phyloP scores from a whole-genome alignment of 53 echinoderm and acorn worm genomes.

The Patiria pectinifera region DNA sequence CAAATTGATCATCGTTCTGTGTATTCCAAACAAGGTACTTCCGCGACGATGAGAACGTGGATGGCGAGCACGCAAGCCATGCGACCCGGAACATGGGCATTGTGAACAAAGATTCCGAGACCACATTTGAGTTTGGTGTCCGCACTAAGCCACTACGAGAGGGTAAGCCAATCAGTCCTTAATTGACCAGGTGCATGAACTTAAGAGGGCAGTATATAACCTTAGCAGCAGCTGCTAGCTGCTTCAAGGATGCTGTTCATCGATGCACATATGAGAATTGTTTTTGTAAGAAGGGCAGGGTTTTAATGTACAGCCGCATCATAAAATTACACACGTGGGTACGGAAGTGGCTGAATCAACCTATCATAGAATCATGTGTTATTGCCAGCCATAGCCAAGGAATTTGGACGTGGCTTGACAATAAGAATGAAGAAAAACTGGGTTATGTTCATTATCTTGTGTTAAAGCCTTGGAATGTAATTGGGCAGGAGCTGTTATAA shows the following conservation, averaged over 20 bases:
- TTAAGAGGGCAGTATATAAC: not conserved
- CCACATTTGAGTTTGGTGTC: constrained; percentile 97
- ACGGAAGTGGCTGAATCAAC: too few species aligned
- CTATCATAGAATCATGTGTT: too few species aligned
- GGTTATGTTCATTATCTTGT: too few species aligned
- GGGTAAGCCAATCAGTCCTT: constrained; percentile 46
- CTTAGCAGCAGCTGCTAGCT: not conserved
- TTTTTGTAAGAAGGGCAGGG: too few species aligned
- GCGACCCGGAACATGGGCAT: constrained; percentile 74
- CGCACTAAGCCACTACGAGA: constrained; percentile 70
- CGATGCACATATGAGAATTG: too few species aligned
- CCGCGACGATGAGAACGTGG: constrained; percentile 49
- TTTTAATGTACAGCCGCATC: not conserved
- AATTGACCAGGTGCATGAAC: not conserved
- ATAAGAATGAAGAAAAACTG: too few species aligned
- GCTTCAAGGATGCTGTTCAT: not conserved
- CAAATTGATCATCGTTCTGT: not conserved
- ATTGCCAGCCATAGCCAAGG: too few species aligned
- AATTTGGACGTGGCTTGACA: too few species aligned
- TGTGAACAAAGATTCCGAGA: constrained; percentile 86
- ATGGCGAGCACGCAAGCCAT: constrained; percentile 61
- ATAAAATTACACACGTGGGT: not conserved
- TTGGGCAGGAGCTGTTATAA: too few species aligned
- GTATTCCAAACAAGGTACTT: constrained; percentile 67
- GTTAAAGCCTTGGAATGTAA: too few species aligned